phyloP scores from a whole-genome alignment of 2,113 vertebrate genomes.

The Etheostoma cragini region DNA sequence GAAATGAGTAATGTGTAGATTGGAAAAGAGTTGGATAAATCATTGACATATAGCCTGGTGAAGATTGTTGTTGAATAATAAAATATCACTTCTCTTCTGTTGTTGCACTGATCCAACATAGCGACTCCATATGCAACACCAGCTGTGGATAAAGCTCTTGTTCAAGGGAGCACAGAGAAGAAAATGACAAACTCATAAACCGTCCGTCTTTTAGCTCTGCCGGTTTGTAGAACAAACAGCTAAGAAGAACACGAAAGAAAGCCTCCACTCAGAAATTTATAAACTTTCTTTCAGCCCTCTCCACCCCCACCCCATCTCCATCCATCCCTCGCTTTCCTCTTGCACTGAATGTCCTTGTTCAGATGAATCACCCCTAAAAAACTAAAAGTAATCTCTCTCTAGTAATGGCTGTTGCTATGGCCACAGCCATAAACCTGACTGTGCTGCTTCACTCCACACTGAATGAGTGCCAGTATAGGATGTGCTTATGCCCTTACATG shows the following conservation, averaged over 20 bases:
- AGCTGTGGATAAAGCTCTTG: neutral
- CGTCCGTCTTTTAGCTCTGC: conserved; percentile 25
- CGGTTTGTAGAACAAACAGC: conserved; percentile 46
- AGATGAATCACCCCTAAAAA: conserved; percentile 37
- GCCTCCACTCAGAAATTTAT: conserved; percentile 26
- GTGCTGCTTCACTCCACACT: conserved; percentile 42
- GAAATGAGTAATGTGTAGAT: neutral
- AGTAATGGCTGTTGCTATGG: conserved; percentile 81
- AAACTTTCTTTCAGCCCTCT: conserved; percentile 14
- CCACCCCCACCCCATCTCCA: conserved; percentile 22
- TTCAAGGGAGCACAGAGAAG: conserved; percentile 17
- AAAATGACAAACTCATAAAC: conserved; percentile 47
- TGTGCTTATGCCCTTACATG: conserved; percentile 24
- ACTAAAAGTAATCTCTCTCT: conserved; percentile 62
- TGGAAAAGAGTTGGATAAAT: conserved; percentile 14
- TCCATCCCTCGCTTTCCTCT: conserved; percentile 37
- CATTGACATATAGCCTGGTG: neutral
- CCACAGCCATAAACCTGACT: conserved; percentile 77
- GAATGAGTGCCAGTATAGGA: conserved; percentile 46
- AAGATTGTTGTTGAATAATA: neutral
- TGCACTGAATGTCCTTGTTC: too few relatives aligned
- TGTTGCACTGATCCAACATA: neutral
- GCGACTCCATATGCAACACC: conserved; percentile 4
- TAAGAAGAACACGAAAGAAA: conserved; percentile 52
- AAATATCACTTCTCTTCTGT: neutral